These are phyloP conservation scores for Neoitamus cyanurus DNA, from an alignment of 2,888 invertebrate species.

Conservation along the genomic window DNA sequence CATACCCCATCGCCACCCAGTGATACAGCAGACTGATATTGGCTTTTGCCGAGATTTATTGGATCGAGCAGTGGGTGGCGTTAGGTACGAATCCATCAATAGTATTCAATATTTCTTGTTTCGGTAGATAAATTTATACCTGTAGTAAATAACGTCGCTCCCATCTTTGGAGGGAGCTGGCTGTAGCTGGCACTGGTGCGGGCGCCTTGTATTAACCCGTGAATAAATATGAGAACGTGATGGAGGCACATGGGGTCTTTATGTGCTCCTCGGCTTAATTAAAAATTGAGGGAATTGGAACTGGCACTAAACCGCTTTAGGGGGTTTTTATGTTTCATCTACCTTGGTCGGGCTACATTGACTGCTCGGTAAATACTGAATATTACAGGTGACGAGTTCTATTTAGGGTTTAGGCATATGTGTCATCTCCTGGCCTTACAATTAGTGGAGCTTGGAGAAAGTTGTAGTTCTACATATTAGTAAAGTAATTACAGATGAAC, in stretches of 20 bases:
- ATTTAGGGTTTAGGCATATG: not conserved
- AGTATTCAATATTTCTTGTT: slow-evolving; percentile 45
- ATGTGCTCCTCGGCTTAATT: not conserved
- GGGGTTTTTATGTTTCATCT: slow-evolving; percentile 1
- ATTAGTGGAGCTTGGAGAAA: not conserved
- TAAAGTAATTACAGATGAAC: not conserved
- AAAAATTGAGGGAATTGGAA: not conserved
- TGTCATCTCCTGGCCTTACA: not conserved
- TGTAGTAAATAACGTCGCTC: slow-evolving; percentile 32
- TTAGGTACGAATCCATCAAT: slow-evolving; percentile 41
- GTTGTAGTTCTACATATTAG: not conserved
- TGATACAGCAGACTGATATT: slow-evolving; percentile 35
- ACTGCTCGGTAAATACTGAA: not conserved
- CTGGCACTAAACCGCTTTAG: not conserved
- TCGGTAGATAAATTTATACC: slow-evolving; percentile 42
- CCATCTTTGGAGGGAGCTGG: not conserved
- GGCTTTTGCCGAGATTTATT: slow-evolving; percentile 47
- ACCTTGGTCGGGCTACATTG: not conserved
- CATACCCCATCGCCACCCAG: not conserved
- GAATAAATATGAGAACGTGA: not conserved
- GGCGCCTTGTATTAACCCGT: not conserved
- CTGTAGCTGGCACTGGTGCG: not conserved
- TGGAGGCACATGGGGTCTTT: not conserved
- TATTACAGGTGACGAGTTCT: not conserved
- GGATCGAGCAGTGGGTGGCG: slow-evolving; percentile 43